Conservation (phyloP, 2,113 vertebrate genomes). For the Rattus rattus region DNA sequence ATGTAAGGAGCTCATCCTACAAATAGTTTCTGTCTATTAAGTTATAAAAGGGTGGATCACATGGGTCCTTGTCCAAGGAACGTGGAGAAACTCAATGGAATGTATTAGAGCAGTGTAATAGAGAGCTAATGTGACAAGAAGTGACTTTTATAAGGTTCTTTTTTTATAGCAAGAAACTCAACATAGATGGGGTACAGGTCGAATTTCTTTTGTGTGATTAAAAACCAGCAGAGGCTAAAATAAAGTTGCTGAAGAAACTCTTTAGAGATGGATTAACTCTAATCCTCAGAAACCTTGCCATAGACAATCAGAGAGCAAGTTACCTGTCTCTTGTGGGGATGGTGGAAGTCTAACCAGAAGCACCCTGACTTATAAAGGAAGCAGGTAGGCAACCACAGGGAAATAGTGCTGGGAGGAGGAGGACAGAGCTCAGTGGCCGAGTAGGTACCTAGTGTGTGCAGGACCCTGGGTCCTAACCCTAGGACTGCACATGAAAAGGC, state of each 20-base stretch:
- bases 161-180: background rate
- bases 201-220: conserved; percentile 14
- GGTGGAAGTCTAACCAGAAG: background rate
- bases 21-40: background rate
- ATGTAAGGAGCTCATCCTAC: background rate
- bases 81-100: background rate
- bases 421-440: background rate
- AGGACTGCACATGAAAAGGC: background rate
- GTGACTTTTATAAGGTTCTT: background rate
- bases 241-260: background rate
- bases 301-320: background rate
- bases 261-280: background rate
- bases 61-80: background rate
- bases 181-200: background rate
- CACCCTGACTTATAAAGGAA: background rate
- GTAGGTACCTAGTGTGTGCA: too few species aligned
- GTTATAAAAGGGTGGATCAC: background rate
- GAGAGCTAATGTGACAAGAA: background rate
- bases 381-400: background rate
- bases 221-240: conserved; percentile 6
- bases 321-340: background rate
- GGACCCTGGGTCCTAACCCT: background rate
- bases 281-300: conserved; percentile 31
- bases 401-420: background rate
- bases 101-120: background rate